phyloP scores from a whole-genome alignment of 2,113 vertebrate species.

The Uria aalge region DNA sequence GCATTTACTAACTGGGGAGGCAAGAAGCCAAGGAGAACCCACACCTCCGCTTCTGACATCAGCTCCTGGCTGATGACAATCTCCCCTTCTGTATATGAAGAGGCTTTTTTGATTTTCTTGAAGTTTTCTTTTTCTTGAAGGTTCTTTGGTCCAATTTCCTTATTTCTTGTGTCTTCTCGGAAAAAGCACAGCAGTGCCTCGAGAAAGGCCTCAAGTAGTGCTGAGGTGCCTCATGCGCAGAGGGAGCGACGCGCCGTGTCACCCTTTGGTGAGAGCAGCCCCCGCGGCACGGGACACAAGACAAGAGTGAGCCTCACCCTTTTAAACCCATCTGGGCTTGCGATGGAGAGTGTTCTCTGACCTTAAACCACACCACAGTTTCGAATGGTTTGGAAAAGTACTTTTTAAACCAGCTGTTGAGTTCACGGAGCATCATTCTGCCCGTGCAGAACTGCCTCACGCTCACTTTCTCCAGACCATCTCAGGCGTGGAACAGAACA shows the following conservation, averaged over 20 bases:
- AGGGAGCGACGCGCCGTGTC: accelerated
- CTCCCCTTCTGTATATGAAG: neutral
- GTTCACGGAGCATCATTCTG: neutral
- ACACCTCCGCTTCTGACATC: neutral
- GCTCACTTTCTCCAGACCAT: neutral
- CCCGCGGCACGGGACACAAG: neutral
- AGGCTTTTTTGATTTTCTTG: neutral
- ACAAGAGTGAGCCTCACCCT: neutral
- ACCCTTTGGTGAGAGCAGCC: neutral
- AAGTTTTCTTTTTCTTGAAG: neutral
- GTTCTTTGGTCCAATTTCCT: neutral
- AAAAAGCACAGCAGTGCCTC: neutral
- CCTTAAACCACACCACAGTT: too few species aligned
- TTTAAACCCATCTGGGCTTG: neutral
- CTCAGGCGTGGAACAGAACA: neutral
- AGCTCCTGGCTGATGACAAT: neutral
- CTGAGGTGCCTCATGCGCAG: accelerated
- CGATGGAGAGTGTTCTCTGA: neutral
- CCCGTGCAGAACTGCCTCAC: neutral
- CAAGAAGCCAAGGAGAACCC: neutral
- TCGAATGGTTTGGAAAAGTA: neutral
- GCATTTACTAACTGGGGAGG: accelerated
- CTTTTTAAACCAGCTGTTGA: neutral
- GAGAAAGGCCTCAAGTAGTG: too few species aligned
- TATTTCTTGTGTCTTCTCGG: neutral